phyloP scores from a whole-genome alignment of 2,888 invertebrate species.

The Chrysomela aeneicollis region DNA sequence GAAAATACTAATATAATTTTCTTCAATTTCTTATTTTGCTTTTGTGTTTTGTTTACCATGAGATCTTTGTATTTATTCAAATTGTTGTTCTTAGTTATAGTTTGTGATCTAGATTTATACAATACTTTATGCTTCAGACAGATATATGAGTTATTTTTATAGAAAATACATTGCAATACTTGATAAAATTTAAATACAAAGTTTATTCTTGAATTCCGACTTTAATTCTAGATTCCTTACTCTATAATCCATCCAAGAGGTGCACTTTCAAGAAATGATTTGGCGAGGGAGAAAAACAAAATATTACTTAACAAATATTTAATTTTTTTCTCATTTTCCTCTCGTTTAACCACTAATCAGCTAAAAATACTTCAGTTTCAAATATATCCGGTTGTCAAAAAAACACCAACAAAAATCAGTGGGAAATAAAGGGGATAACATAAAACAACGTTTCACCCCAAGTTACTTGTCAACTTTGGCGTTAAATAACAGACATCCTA shows the following conservation, averaged over 20 bases:
- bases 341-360: conserved; percentile 33
- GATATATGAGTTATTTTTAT: too few species aligned
- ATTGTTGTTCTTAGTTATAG: conserved; percentile 2
- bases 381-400: conserved; percentile 32
- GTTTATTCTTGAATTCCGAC: too few species aligned
- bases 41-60: too few species aligned
- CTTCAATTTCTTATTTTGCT: too few species aligned
- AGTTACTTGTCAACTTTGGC: not conserved
- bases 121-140: too few species aligned
- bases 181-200: too few species aligned
- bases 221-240: too few species aligned
- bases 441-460: not conserved
- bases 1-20: too few species aligned
- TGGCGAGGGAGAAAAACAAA: not conserved
- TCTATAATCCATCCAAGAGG: too few species aligned
- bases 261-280: too few species aligned
- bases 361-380: conserved; percentile 40
- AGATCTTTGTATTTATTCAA: not conserved
- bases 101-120: too few species aligned
- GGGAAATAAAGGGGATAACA: conserved; percentile 33
- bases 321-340: conserved; percentile 38
- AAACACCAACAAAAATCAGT: conserved; percentile 4
- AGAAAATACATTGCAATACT: too few species aligned
- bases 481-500: conserved; percentile 35
- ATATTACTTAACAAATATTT: conserved; percentile 43